phyloP scores from a whole-genome alignment of 2,113 vertebrate species.

The Erythrolamprus reginae region DNA sequence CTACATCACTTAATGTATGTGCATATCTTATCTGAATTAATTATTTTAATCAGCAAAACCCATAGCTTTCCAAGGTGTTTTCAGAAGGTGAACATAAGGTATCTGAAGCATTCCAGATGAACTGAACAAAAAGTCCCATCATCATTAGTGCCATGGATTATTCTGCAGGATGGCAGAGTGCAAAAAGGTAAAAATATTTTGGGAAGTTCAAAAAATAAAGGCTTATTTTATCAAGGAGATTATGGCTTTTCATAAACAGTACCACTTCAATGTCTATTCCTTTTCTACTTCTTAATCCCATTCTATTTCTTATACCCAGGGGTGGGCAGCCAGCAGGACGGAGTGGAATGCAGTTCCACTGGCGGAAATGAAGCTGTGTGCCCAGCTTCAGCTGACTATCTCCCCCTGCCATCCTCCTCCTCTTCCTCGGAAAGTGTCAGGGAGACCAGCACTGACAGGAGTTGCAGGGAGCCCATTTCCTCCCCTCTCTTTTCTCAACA shows the following conservation, averaged over 20 bases:
- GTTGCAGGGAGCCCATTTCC: too few relatives aligned
- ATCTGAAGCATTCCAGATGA: neutral
- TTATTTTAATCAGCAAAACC: neutral
- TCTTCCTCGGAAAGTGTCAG: too few relatives aligned
- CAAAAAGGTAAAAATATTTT: neutral
- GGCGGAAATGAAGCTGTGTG: too few relatives aligned
- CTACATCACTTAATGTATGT: neutral
- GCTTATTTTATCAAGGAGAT: neutral
- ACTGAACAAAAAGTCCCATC: neutral
- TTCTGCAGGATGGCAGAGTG: neutral
- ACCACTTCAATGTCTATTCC: neutral
- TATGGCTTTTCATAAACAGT: neutral
- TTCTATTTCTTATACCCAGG: neutral
- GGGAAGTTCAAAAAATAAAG: neutral
- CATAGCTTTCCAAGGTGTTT: neutral
- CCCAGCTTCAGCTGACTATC: too few relatives aligned
- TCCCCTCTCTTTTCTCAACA: too few relatives aligned
- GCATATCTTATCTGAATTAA: neutral
- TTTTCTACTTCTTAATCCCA: neutral
- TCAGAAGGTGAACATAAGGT: neutral
- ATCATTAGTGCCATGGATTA: neutral
- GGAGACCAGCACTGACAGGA: too few relatives aligned
- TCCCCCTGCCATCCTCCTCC: too few relatives aligned
- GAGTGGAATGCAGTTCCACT: too few relatives aligned
- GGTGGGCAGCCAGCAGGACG: too few relatives aligned